Conservation (phyloP, 2,113 vertebrate species). For the Anolis carolinensis region DNA sequence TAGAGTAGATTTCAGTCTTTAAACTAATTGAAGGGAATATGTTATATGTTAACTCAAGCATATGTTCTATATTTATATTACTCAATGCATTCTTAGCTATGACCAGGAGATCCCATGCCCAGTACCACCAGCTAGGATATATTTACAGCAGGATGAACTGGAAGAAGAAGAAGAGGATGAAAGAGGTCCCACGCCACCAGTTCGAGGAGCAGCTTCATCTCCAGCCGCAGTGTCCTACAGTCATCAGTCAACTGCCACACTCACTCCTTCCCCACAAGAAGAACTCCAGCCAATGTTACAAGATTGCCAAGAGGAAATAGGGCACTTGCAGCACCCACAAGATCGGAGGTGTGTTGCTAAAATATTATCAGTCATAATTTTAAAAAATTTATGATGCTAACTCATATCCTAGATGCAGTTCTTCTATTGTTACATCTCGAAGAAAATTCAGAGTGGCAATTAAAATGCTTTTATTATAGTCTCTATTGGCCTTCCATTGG, state of each 20-base stretch:
- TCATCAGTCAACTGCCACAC: conserved; percentile 97
- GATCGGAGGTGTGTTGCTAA: conserved; percentile 86
- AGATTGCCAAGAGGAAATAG: conserved; percentile 82
- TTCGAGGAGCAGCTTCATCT: conserved; percentile 94
- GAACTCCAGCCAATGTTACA: conserved; percentile 96
- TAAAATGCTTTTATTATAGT: conserved; percentile 10
- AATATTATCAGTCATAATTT: conserved; percentile 16
- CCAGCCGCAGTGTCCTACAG: conserved; percentile 97
- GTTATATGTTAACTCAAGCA: background rate
- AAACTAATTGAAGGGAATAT: background rate
- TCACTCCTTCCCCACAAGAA: conserved; percentile 96
- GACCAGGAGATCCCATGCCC: conserved; percentile 92
- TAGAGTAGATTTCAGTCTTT: background rate
- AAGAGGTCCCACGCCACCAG: conserved; percentile 92
- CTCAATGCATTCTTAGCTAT: conserved; percentile 81
- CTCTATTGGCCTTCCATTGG: fast-evolving
- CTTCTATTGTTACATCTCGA: conserved; percentile 25
- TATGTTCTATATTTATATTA: conserved; percentile 43
- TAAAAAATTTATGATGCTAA: background rate
- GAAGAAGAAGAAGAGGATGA: conserved; percentile 88
- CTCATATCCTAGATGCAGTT: conserved; percentile 21
- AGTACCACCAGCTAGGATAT: conserved; percentile 93
- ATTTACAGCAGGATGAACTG: conserved; percentile 94
- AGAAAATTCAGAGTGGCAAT: conserved; percentile 41
- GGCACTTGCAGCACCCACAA: conserved; percentile 76